Conservation (phyloP, 2,888 invertebrate genomes). For the Neoitamus cyanurus region DNA sequence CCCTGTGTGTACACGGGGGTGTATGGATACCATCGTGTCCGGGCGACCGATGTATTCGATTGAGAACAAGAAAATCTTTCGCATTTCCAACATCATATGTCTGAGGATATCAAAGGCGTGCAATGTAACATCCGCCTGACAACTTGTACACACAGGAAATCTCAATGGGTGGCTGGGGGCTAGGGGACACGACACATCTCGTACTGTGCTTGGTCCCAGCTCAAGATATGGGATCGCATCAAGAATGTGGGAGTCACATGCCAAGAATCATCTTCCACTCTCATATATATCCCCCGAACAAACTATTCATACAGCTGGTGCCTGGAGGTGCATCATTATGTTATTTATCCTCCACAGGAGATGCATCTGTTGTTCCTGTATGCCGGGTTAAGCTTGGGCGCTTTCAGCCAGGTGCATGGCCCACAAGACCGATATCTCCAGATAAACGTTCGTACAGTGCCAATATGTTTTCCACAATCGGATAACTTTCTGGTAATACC, state of each 20-base stretch:
- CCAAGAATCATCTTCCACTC: conserved; percentile 17
- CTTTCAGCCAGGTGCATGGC: background rate
- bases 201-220: background rate
- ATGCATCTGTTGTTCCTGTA: conserved; percentile 17
- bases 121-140: conserved; percentile 18
- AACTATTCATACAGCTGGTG: background rate
- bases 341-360: background rate
- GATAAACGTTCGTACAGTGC: background rate
- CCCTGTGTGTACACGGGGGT: background rate
- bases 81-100: conserved; percentile 13
- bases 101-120: conserved; percentile 33
- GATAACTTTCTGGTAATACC: background rate
- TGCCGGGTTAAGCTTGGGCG: background rate
- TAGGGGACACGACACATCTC: background rate
- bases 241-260: background rate
- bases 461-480: conserved; percentile 22
- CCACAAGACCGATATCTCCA: background rate
- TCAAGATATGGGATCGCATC: background rate
- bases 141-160: conserved; percentile 29
- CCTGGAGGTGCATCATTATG: conserved; percentile 8
- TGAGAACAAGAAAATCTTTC: conserved; percentile 42
- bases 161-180: background rate
- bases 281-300: background rate
- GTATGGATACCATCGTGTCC: background rate
- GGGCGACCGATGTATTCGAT: conserved; percentile 31